Evolutionary conservation across 2,113 vertebrate species (phyloP), one percentile per base, ranked within the genome.

Genomic region (Tyrannus savana): DNA sequence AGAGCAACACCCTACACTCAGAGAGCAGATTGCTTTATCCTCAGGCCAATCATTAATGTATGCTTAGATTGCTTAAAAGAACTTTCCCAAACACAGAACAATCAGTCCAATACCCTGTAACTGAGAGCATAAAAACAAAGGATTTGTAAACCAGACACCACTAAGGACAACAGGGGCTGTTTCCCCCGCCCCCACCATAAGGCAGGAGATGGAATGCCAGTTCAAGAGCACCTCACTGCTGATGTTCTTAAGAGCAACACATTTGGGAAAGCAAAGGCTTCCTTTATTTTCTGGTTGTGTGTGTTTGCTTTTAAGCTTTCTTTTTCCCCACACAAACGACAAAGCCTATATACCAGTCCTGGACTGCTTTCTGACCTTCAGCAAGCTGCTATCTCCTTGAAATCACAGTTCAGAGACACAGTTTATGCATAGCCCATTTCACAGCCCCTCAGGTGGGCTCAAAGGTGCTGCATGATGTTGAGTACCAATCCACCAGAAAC

Each of bases 281-380:
- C 67, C 44, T 81, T 78, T 55, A 50, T 63, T 84, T 94, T 77
- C 66, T 91, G 59, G 27, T 77, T 59, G 7, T 53, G 35, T 90
- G 6, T 31, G 37, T 53, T 80, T 67, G 25, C 58, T 87, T 85
- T 80, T 21, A 85, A 80, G 46, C 18, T 80, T 50, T 46, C 42
- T 92, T 77, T 33, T 69, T 18, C 37, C 37, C 35, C 71, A 93
- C 81, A 77, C 10, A 72, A 92, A 77, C 27, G 67, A 55, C 10
- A 67, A 56, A 71, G 67, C 56, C 46, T 31, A 18, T 62, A 58
- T 21, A 58, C 19, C 42, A 44, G 50, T 85, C 75, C 75, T 31
- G 15, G 30, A 19, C 50, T 80, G 58, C 30, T 55, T 15, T 69
- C 58, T 69, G 60, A 82, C 53, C 46, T 83, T 73, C 52, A 89